Percentiles rank a stretch among this genome's conserved stretches.
Evolutionary conservation across 2,888 invertebrate species (phyloP).

Genomic region (Philhelius pedissequus): DNA sequence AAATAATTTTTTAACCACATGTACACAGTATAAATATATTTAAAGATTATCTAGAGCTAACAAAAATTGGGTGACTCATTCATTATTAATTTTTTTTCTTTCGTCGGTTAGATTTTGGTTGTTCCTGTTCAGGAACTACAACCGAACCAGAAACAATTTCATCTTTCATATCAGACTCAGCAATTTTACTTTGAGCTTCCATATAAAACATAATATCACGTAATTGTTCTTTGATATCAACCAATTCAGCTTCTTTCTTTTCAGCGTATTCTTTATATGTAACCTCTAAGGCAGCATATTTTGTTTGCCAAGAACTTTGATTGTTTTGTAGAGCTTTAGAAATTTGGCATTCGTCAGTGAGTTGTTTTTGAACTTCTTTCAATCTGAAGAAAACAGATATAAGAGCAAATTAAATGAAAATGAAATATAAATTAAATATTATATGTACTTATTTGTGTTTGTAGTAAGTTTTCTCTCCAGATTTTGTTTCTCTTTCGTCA

Average conservation of each 20-base stretch:
- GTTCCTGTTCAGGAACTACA: slow-evolving; percentile 73
- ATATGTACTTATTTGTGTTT: slow-evolving; percentile 83
- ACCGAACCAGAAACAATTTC: slow-evolving; percentile 76
- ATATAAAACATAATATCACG: slow-evolving; percentile 98
- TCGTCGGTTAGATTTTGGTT: slow-evolving; percentile 73
- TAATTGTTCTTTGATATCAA: slow-evolving; percentile 93
- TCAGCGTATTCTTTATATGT: slow-evolving; percentile 80
- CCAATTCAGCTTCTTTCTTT: slow-evolving; percentile 86
- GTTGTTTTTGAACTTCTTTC: slow-evolving; percentile 83
- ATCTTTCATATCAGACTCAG: slow-evolving; percentile 76
- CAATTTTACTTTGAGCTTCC: slow-evolving; percentile 85
- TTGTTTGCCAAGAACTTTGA: slow-evolving; percentile 86
- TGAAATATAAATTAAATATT: too few relatives aligned
- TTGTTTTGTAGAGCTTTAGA: slow-evolving; percentile 88
- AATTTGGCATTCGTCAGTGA: slow-evolving; percentile 92
- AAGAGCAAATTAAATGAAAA: background rate
- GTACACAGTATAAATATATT: background rate
- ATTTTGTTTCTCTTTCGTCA: slow-evolving; percentile 84
- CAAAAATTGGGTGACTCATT: background rate
- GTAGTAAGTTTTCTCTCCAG: slow-evolving; percentile 86
- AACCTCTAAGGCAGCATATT: slow-evolving; percentile 81
- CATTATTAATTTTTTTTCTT: slow-evolving; percentile 73
- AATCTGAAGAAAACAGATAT: slow-evolving; percentile 80
- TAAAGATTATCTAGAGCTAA: slow-evolving; percentile 13
- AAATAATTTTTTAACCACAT: slow-evolving; percentile 37